These are phyloP conservation scores for Sylvia atricapilla DNA, from an alignment of 2,113 vertebrate species.

Conservation along the genomic window DNA sequence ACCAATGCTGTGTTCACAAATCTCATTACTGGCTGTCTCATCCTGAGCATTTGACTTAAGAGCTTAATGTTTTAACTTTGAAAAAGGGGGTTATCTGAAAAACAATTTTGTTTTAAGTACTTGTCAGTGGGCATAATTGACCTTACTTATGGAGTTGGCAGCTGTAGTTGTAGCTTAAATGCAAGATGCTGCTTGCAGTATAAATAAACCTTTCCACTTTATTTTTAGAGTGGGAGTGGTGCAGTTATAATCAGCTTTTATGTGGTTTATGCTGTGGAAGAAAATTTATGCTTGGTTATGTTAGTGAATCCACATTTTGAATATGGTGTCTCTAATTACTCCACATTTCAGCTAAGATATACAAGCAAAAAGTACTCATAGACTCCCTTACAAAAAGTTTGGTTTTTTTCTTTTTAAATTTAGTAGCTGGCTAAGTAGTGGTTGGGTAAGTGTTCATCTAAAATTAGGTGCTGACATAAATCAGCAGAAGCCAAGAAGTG, in stretches of 20 bases:
- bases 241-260: conserved; percentile 46
- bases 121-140: not conserved
- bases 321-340: not conserved
- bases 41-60: not conserved
- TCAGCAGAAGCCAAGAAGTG: not conserved
- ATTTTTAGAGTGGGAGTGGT: conserved; percentile 59
- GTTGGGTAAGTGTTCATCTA: not conserved
- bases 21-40: not conserved
- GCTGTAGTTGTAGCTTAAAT: conserved; percentile 16
- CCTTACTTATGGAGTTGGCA: not conserved
- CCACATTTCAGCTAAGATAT: not conserved
- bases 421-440: conserved; percentile 7
- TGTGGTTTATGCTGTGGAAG: conserved; percentile 31
- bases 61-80: not conserved
- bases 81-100: not conserved
- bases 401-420: not conserved
- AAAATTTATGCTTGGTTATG: conserved; percentile 2
- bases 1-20: not conserved
- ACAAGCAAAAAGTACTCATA: not conserved
- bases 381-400: not conserved
- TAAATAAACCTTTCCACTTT: conserved; percentile 62
- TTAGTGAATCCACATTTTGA: not conserved
- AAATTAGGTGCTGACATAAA: conserved; percentile 40
- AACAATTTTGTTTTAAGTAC: not conserved
- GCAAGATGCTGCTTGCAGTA: conserved; percentile 29